These are phyloP conservation scores for Notoglanidium macrostoma DNA, from an alignment of 2,797 vertebrate species.

Conservation along the genomic window DNA sequence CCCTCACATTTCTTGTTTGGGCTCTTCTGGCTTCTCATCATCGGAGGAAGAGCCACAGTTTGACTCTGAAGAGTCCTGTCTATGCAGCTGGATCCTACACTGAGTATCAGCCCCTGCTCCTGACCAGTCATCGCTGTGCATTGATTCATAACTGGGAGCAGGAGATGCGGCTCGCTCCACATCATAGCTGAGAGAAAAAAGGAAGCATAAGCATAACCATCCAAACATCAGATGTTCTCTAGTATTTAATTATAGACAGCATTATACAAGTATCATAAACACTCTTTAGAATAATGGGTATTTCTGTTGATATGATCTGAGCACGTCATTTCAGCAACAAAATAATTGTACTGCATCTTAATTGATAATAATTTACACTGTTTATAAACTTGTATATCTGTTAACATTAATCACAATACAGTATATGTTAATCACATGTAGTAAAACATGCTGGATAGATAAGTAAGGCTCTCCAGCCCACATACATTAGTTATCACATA, in stretches of 20 bases:
- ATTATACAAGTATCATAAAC: neutral
- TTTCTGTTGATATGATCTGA: neutral
- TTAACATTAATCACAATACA: neutral
- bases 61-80: constrained; percentile 69
- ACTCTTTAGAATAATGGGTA: neutral
- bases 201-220: neutral
- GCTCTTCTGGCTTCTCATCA: constrained; percentile 64
- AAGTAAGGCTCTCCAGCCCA: neutral
- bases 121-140: constrained; percentile 60
- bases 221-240: neutral
- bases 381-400: neutral
- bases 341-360: neutral
- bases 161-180: constrained; percentile 59
- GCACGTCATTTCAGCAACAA: neutral
- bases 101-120: constrained; percentile 39
- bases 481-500: no score
- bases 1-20: constrained; percentile 62
- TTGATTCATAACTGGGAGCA: constrained; percentile 66
- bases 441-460: neutral
- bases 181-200: constrained; percentile 49
- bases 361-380: no score
- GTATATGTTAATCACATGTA: neutral
- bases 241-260: neutral
- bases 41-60: constrained; percentile 69
- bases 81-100: constrained; percentile 66